Conservation (phyloP, 2,888 invertebrate species). For the Lasius platythorax region DNA sequence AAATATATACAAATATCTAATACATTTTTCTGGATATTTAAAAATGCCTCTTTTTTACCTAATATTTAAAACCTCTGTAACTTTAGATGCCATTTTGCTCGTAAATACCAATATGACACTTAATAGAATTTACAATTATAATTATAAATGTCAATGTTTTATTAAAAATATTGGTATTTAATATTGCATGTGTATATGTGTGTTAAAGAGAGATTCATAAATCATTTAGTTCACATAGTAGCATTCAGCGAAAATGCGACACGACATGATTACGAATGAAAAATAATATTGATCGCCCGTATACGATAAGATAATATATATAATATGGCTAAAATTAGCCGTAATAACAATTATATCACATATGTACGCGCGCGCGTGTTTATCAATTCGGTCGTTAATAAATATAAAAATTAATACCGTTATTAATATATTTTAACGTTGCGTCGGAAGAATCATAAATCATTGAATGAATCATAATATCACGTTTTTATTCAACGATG, state of each 20-base stretch:
- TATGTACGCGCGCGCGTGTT: neutral
- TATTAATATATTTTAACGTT: conserved; percentile 18
- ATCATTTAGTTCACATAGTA: conserved; percentile 34
- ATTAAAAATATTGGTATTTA: conserved; percentile 35
- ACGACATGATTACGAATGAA: conserved; percentile 25
- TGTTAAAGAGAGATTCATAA: conserved; percentile 28
- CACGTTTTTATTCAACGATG: conserved; percentile 16
- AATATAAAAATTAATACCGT: conserved; percentile 42
- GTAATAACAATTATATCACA: conserved; percentile 35
- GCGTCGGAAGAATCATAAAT: conserved; percentile 31
- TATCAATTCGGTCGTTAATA: conserved; percentile 12
- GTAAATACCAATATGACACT: neutral
- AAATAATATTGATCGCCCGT: conserved; percentile 31
- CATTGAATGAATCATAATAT: conserved; percentile 27
- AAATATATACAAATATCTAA: neutral
- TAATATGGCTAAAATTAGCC: conserved; percentile 9
- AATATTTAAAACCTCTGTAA: neutral
- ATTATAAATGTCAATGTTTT: conserved; percentile 16
- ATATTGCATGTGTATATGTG: neutral
- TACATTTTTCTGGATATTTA: neutral
- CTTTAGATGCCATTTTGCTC: neutral
- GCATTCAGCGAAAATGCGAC: conserved; percentile 18
- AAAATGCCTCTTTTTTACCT: neutral
- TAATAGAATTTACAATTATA: conserved; percentile 20
- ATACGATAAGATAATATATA: neutral